A percentile compares a stretch with the other conserved stretches of the same genome.
Evolutionary conservation across 2,113 vertebrate genomes (phyloP).

Genomic region (Crotalus helleri): DNA sequence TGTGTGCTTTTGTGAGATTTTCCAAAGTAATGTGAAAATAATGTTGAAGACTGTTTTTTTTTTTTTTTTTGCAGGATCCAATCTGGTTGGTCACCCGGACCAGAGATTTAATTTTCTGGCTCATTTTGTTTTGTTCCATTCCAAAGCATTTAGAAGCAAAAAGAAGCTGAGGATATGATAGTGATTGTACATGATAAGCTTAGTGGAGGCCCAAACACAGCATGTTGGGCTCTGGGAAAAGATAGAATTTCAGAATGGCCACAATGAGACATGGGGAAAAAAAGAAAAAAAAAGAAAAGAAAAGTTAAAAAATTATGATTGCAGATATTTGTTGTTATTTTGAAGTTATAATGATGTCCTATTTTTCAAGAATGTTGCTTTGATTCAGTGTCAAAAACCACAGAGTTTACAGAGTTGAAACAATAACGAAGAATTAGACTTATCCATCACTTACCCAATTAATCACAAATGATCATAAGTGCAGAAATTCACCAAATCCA

Average conservation of each 20-base stretch:
- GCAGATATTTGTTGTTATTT: neutral
- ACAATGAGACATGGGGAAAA: neutral
- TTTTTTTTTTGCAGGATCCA: neutral
- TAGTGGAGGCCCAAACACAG: neutral
- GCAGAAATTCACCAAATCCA: constrained; percentile 45
- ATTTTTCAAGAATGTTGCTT: neutral
- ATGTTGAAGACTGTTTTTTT: neutral
- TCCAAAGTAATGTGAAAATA: neutral
- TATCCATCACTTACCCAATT: neutral
- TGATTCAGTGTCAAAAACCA: neutral
- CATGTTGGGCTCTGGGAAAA: neutral
- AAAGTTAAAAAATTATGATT: neutral
- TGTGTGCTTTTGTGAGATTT: neutral
- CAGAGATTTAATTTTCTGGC: neutral
- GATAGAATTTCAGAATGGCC: neutral
- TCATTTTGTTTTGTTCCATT: neutral
- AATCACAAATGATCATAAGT: accelerated
- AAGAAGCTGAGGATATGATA: neutral
- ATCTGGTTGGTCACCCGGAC: neutral
- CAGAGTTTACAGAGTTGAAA: neutral
- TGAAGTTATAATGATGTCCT: neutral
- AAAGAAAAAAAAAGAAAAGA: neutral
- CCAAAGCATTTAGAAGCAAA: neutral
- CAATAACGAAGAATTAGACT: neutral
- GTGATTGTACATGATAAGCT: neutral